phyloP scores from a whole-genome alignment of 2,113 vertebrate species.

The Psittacara wagleri region DNA sequence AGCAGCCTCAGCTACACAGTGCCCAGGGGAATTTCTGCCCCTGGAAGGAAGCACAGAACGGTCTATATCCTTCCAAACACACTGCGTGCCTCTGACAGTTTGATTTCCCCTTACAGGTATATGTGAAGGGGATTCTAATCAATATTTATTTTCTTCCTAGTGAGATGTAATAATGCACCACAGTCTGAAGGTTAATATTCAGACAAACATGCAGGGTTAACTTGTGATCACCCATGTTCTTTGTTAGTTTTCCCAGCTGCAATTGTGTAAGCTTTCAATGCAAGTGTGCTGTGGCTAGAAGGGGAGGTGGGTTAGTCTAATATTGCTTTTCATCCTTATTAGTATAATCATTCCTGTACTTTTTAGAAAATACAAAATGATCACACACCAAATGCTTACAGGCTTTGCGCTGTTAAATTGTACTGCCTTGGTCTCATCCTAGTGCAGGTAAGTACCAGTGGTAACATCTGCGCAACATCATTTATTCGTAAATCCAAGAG shows the following conservation, averaged over 20 bases:
- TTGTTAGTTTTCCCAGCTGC: slow-evolving; percentile 31
- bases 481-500: neutral
- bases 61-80: neutral
- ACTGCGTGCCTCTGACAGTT: accelerated
- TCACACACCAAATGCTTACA: neutral
- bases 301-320: neutral
- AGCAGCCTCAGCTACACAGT: neutral
- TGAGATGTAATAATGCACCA: neutral
- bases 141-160: slow-evolving; percentile 24
- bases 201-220: slow-evolving; percentile 46
- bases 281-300: neutral
- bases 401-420: neutral
- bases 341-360: neutral
- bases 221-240: neutral
- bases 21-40: neutral
- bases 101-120: neutral
- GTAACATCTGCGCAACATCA: neutral
- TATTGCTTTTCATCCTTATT: neutral
- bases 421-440: neutral
- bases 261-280: neutral
- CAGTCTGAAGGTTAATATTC: slow-evolving; percentile 10
- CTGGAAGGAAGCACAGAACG: neutral
- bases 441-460: neutral
- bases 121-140: neutral
- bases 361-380: slow-evolving; percentile 15